Conservation (phyloP, 2,113 vertebrate species). For the Pimephales promelas region DNA sequence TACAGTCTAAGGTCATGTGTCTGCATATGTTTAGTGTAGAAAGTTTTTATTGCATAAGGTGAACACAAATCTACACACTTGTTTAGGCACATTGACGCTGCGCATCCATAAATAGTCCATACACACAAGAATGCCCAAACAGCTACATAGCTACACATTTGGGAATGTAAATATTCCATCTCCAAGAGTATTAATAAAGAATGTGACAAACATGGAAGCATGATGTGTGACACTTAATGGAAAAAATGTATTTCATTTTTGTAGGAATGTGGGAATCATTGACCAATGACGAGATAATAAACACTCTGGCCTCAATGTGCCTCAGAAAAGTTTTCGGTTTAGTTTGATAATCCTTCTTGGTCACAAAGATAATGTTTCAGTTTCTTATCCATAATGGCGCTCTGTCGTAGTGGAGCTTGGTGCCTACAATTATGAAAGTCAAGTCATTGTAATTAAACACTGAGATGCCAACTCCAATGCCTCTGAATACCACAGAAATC, state of each 20-base stretch:
- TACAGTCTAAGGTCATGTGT: background rate
- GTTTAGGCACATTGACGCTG: background rate
- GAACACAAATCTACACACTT: background rate
- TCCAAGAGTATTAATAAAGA: background rate
- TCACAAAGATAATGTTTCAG: slow-evolving; percentile 4
- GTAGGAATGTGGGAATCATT: background rate
- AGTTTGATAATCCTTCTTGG: background rate
- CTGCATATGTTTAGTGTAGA: no score
- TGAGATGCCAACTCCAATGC: slow-evolving; percentile 49
- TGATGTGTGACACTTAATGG: background rate
- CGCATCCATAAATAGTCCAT: background rate
- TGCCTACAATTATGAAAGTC: slow-evolving; percentile 45
- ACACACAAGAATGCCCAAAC: background rate
- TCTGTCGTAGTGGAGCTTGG: background rate
- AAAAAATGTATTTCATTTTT: background rate
- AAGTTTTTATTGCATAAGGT: no score
- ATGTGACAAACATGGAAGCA: background rate
- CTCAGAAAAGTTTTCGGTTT: background rate
- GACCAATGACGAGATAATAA: slow-evolving; percentile 13
- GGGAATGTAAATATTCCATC: background rate
- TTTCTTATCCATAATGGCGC: slow-evolving; percentile 14
- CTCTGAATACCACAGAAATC: slow-evolving; percentile 62
- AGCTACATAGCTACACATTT: background rate
- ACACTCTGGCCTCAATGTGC: slow-evolving; percentile 25
- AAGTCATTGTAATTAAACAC: slow-evolving; percentile 66